Evolutionary conservation across 1,140 invertebrate genomes (phyloP).

Genomic region (Ips typographus): DNA sequence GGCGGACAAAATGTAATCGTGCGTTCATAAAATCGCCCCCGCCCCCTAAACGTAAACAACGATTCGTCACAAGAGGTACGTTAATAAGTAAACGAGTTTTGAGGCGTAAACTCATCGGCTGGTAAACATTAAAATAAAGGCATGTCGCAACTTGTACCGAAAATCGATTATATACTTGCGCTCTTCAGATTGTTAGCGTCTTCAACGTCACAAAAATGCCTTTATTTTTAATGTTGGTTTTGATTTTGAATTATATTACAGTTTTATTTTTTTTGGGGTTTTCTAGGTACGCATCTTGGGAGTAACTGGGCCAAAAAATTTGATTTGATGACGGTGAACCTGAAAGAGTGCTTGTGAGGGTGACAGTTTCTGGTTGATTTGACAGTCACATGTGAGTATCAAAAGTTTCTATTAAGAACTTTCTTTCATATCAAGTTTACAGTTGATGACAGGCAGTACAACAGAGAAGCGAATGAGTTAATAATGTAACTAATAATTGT

Average conservation of each 20-base stretch:
- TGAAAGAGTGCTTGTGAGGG: background rate
- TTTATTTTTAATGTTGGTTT: slow-evolving; percentile 5
- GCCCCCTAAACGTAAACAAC: background rate
- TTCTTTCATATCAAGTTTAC: background rate
- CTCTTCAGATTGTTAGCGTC: background rate
- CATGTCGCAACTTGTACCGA: background rate
- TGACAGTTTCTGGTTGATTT: background rate
- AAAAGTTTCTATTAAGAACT: background rate
- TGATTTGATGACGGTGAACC: background rate
- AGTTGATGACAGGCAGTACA: background rate
- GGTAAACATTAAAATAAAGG: slow-evolving; percentile 4
- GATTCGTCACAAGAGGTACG: background rate
- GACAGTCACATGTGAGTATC: background rate
- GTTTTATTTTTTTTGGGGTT: background rate
- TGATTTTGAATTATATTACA: background rate
- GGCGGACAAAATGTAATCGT: background rate
- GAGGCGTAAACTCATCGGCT: background rate
- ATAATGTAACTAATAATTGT: too few relatives aligned
- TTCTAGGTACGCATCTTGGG: background rate
- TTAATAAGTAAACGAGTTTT: background rate
- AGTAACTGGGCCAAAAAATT: background rate
- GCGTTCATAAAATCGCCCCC: background rate
- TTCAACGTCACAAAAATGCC: background rate
- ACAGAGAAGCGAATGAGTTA: too few relatives aligned
- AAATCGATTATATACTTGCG: background rate